These are phyloP conservation scores for Petrocephalus schoutedeni DNA, from an alignment of 2,797 vertebrate species.

Conservation along the genomic window DNA sequence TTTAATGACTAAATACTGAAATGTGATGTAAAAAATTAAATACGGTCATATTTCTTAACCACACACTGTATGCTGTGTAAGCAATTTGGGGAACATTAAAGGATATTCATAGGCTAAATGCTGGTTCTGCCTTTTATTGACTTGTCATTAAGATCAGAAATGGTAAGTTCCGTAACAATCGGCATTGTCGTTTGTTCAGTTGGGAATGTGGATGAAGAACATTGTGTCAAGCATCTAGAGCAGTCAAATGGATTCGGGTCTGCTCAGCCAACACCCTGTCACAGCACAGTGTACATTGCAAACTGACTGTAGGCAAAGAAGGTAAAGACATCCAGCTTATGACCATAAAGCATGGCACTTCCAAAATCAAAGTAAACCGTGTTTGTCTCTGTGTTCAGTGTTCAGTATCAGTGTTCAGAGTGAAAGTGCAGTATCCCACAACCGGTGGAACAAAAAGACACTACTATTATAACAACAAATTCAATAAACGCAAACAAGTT, in stretches of 20 bases:
- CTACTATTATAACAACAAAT: not conserved
- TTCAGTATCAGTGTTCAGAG: not conserved
- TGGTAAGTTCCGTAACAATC: not conserved
- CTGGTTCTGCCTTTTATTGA: slow-evolving; percentile 28
- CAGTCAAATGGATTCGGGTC: not conserved
- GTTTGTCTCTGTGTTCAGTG: not conserved
- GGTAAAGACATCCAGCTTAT: not conserved
- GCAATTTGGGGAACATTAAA: slow-evolving; percentile 76
- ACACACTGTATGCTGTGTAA: slow-evolving; percentile 80
- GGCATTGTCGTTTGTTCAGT: not conserved
- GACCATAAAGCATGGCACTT: not conserved
- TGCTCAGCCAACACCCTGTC: not conserved
- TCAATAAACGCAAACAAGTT: not conserved
- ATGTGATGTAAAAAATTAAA: slow-evolving; percentile 4
- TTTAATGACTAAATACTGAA: slow-evolving; percentile 54
- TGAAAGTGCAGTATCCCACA: not conserved
- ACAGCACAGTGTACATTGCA: not conserved
- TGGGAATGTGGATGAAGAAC: not conserved
- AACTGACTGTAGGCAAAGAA: not conserved
- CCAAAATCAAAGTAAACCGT: not conserved
- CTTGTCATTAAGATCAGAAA: not conserved
- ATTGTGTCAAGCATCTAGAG: not conserved
- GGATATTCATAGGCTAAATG: slow-evolving; percentile 63
- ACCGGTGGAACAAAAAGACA: not conserved
- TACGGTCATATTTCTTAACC: slow-evolving; percentile 69